A percentile compares a stretch with the other conserved stretches of the same genome.
phyloP scores from a whole-genome alignment of 2,113 vertebrate species.

The Dipodomys stephensi region DNA sequence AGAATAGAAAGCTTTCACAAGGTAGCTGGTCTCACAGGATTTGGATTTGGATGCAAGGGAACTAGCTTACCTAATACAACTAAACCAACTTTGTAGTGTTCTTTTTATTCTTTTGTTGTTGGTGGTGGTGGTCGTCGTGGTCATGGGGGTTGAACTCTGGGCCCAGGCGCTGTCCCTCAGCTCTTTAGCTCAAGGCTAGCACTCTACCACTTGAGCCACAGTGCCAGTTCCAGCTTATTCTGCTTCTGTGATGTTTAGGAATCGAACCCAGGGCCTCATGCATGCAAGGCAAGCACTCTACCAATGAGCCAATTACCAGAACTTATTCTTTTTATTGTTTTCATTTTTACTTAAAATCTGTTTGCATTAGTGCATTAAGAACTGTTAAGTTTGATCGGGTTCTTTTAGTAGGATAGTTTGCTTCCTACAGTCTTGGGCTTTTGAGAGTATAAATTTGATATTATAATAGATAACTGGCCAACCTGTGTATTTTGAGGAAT shows the following conservation, averaged over 20 bases:
- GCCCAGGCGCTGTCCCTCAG: too few species aligned
- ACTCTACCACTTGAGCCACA: too few species aligned
- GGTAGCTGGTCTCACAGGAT: not conserved
- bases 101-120: not conserved
- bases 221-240: too few species aligned
- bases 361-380: not conserved
- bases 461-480: too few species aligned
- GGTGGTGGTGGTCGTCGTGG: too few species aligned
- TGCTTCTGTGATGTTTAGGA: too few species aligned
- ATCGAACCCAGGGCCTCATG: too few species aligned
- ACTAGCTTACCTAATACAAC: not conserved
- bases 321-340: not conserved
- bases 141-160: too few species aligned
- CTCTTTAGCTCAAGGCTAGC: too few species aligned
- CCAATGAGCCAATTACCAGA: too few species aligned
- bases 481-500: too few species aligned
- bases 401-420: not conserved
- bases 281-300: too few species aligned
- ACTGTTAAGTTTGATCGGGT: not conserved
- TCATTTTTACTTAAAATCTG: not conserved
- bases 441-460: not conserved
- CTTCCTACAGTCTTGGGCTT: not conserved
- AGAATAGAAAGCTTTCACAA: not conserved
- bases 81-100: not conserved
- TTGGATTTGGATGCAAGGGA: not conserved